phyloP scores from a whole-genome alignment of 2,888 invertebrate genomes.

The Graphium colonna region DNA sequence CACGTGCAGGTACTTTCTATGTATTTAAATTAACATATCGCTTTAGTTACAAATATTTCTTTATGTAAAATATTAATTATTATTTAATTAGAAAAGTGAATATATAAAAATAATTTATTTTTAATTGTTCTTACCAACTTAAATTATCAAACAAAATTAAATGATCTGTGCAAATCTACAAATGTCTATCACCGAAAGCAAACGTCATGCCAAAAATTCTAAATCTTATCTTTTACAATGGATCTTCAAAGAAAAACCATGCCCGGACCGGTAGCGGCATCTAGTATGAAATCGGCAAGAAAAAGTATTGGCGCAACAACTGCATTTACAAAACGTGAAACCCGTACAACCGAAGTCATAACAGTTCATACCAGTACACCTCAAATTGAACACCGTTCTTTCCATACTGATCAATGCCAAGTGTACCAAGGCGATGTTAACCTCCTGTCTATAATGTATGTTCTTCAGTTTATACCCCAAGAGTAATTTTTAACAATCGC shows the following conservation, averaged over 20 bases:
- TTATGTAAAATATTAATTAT: too few species aligned
- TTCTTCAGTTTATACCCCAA: slow-evolving; percentile 14
- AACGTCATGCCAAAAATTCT: slow-evolving; percentile 17
- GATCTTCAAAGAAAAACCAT: slow-evolving; percentile 53
- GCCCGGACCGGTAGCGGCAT: slow-evolving; percentile 58
- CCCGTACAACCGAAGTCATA: slow-evolving; percentile 38
- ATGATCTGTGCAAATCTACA: slow-evolving; percentile 10
- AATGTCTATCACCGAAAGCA: slow-evolving; percentile 5
- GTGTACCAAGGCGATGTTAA: slow-evolving; percentile 64
- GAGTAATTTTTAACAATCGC: too few species aligned
- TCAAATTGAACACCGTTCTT: slow-evolving; percentile 48
- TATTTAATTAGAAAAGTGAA: too few species aligned
- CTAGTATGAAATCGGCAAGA: slow-evolving; percentile 45
- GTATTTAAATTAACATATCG: too few species aligned
- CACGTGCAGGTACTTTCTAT: too few species aligned
- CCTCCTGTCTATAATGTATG: slow-evolving; percentile 64
- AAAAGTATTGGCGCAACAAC: slow-evolving; percentile 51
- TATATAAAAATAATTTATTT: too few species aligned
- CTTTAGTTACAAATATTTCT: too few species aligned
- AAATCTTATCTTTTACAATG: slow-evolving; percentile 35
- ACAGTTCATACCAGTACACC: slow-evolving; percentile 62
- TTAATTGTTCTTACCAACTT: too few species aligned
- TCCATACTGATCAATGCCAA: slow-evolving; percentile 55
- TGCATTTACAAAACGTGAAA: slow-evolving; percentile 35
- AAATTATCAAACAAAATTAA: too few species aligned